Base-by-base conservation (phyloP, 2,888 invertebrate genomes). In the Polyommatus iphigenia region DNA sequence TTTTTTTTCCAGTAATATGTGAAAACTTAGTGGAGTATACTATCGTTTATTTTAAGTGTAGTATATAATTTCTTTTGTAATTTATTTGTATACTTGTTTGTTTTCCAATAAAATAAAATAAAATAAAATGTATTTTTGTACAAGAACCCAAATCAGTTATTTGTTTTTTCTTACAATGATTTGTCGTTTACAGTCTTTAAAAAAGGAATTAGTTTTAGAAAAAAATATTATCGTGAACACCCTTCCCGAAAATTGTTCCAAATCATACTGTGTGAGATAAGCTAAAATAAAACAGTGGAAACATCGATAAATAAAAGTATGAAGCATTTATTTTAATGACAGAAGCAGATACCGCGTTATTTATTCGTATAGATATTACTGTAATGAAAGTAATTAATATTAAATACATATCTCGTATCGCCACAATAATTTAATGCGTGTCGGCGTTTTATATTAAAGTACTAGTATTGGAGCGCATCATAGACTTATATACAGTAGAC, bases 361-460 rank as follows among this genome's bases (percentile, higher is more conserved):
- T 29, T 67, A 67, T 67, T 67, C 67, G 67, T 67, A 67, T 67
- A 67, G 67, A 67, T 73, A 41, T 46, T 50, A 73, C 24, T 13
- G 54, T 75, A 75, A 75, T 75, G 75, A 50, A 54, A 54, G 29
- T 24, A 50, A 75, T 75, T 46, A 75, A 75, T 75, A 75, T 75
- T 75, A 75, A 50, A 73, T 72, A 24, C 67, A 77, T 67, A 29
- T 57, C 32, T 72, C 50, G 72, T 72, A 36, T 57, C 57, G 41
- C 20, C 59, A 59, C 72, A 62, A 73, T 73, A 78, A 78, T 78
- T 78, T 57, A 77, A 72, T 57, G 62, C 59, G n/a, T 54, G 54
- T 29, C 29, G n/a, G 59, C 36, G 29, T 73, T 78, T 78, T 73
- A 78, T 78, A 78, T 73, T 78, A 73, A 73, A 78, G 78, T 59